These are phyloP conservation scores for Phainopepla nitens DNA, from an alignment of 2,113 vertebrate species.

Conservation along the genomic window DNA sequence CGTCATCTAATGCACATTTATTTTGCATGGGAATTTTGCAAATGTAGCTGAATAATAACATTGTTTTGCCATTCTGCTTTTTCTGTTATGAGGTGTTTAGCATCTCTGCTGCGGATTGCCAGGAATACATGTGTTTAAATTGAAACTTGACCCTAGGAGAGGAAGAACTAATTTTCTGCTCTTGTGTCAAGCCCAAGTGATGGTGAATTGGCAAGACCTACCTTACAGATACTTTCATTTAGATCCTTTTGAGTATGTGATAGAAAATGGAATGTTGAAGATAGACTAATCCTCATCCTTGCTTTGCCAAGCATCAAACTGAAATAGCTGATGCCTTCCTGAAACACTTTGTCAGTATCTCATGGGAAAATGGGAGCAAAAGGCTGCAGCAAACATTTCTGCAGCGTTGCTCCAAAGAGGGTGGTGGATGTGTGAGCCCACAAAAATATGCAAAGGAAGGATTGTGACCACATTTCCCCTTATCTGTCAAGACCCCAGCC, in stretches of 20 bases:
- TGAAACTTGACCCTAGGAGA: background rate
- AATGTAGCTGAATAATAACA: background rate
- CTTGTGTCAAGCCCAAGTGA: background rate
- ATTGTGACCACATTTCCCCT: background rate
- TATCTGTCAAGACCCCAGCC: background rate
- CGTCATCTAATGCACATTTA: background rate
- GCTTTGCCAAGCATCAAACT: background rate
- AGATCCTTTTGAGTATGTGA: background rate
- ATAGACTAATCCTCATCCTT: background rate
- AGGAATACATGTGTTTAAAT: background rate
- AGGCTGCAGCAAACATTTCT: background rate
- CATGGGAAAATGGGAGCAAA: background rate
- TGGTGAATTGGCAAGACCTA: background rate
- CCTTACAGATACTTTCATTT: background rate
- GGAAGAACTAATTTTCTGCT: background rate
- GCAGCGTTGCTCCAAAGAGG: rapidly evolving
- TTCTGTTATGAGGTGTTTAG: background rate
- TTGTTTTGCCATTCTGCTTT: background rate
- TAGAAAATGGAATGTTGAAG: background rate
- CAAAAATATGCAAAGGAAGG: background rate
- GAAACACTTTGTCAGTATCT: background rate
- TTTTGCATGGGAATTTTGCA: background rate
- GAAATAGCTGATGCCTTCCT: background rate
- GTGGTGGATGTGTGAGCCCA: background rate
- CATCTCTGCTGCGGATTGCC: background rate